Evolutionary conservation across 2,797 vertebrate genomes (phyloP).

Genomic region (Rhinella marina): DNA sequence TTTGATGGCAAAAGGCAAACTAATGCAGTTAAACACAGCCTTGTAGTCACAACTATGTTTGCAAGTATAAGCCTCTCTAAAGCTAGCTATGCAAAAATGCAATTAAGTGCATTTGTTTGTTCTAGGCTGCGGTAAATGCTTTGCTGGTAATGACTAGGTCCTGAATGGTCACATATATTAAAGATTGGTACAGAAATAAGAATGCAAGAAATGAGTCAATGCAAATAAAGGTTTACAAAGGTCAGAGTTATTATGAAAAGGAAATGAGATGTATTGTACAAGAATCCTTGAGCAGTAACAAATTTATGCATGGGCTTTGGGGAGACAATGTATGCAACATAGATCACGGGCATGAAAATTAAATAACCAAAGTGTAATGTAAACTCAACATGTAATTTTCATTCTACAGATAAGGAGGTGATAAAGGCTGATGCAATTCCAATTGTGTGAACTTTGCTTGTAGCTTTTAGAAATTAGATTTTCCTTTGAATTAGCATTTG

Average conservation of each 20-base stretch:
- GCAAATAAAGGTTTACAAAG: background rate
- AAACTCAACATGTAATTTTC: constrained; percentile 35
- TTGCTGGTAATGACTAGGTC: constrained; percentile 14
- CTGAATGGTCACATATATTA: constrained; percentile 11
- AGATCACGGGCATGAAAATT: background rate
- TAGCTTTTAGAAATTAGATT: constrained; percentile 39
- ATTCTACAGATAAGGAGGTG: constrained; percentile 18
- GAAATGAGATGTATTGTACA: constrained; percentile 16
- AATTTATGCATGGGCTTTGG: constrained; percentile 33
- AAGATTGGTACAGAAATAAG: constrained; percentile 8
- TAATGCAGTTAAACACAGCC: background rate
- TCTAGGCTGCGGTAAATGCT: background rate
- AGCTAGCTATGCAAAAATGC: constrained; percentile 9
- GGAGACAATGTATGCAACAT: constrained; percentile 29
- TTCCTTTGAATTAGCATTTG: constrained; percentile 42
- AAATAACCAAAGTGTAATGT: constrained; percentile 29
- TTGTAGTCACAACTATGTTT: background rate
- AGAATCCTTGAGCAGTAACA: background rate
- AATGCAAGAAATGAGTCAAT: constrained; percentile 6
- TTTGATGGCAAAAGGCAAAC: background rate
- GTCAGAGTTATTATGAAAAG: constrained; percentile 37
- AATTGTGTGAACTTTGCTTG: constrained; percentile 30
- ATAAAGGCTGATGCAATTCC: constrained; percentile 29
- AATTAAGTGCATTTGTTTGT: constrained; percentile 30
- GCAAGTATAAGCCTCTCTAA: background rate